Conservation (phyloP, 2,797 vertebrate genomes). For the Lithobates sylvaticus region DNA sequence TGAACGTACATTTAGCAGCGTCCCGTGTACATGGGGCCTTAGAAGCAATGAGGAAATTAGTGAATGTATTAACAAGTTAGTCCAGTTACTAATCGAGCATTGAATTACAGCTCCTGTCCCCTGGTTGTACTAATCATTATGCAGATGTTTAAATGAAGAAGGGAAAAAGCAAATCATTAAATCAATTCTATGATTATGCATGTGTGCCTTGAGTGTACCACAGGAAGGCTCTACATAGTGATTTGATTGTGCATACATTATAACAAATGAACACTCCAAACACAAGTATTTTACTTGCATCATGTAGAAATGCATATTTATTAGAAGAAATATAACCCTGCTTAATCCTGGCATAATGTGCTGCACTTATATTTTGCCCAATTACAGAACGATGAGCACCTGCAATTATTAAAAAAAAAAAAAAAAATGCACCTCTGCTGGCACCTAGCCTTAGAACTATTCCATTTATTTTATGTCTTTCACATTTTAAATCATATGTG, state of each 20-base stretch:
- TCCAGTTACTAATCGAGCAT: slow-evolving; percentile 21
- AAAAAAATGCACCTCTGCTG: slow-evolving; percentile 12
- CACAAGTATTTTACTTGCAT: slow-evolving; percentile 34
- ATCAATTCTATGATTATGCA: slow-evolving; percentile 48
- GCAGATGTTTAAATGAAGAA: slow-evolving; percentile 38
- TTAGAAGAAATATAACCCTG: not conserved
- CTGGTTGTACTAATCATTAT: slow-evolving; percentile 26
- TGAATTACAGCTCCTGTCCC: slow-evolving; percentile 9
- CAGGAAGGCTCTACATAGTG: slow-evolving; percentile 38
- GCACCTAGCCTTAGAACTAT: slow-evolving; percentile 12
- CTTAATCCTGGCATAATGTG: slow-evolving; percentile 16
- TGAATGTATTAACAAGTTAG: slow-evolving; percentile 20
- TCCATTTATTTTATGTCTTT: slow-evolving; percentile 10
- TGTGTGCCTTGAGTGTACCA: slow-evolving; percentile 44
- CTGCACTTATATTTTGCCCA: slow-evolving; percentile 21
- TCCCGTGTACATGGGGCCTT: no score
- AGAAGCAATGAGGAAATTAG: slow-evolving; percentile 33
- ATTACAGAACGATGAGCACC: slow-evolving; percentile 7
- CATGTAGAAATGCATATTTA: slow-evolving; percentile 44
- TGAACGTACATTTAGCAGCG: no score
- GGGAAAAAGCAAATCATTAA: slow-evolving; percentile 37
- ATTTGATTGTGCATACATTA: slow-evolving; percentile 52
- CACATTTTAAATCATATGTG: not conserved
- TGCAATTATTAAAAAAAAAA: slow-evolving; percentile 24
- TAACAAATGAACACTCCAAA: slow-evolving; percentile 30